These are phyloP conservation scores for Lucinisca nassula DNA, from an alignment of 2,888 invertebrate species.

Conservation along the genomic window DNA sequence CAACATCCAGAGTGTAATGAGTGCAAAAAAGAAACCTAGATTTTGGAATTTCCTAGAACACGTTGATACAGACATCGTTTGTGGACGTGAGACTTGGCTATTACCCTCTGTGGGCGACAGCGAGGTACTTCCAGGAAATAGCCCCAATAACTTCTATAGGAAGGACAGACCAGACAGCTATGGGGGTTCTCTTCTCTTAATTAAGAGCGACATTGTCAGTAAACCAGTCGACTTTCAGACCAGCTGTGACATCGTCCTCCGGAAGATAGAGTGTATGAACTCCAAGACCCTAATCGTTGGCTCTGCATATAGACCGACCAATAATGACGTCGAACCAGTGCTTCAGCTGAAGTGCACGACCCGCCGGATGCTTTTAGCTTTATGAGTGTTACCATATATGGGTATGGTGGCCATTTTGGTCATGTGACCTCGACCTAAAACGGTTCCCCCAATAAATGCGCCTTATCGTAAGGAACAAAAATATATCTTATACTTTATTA, in stretches of 20 bases:
- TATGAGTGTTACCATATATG: too few species aligned
- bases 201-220: slow-evolving; percentile 5
- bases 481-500: too few species aligned
- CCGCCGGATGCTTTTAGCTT: too few species aligned
- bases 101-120: slow-evolving; percentile 1
- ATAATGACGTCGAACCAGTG: slow-evolving; percentile 20
- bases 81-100: slow-evolving; percentile 45
- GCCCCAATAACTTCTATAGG: slow-evolving; percentile 11
- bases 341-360: too few species aligned
- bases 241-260: slow-evolving; percentile 10
- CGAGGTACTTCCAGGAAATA: slow-evolving; percentile 26
- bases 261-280: slow-evolving; percentile 19
- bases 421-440: too few species aligned
- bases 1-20: slow-evolving; percentile 12
- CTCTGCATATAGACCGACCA: slow-evolving; percentile 32
- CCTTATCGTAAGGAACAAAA: too few species aligned
- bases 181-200: slow-evolving; percentile 18
- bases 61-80: slow-evolving; percentile 23
- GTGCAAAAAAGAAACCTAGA: slow-evolving; percentile 16
- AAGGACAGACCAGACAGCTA: slow-evolving; percentile 42
- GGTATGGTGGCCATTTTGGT: too few species aligned
- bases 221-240: slow-evolving; percentile 10
- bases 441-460: too few species aligned
- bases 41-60: slow-evolving; percentile 31
- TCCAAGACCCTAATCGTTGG: slow-evolving; percentile 25